A percentile compares a stretch with the other conserved stretches of the same genome.
Conservation (phyloP, 2,797 vertebrate genomes). For the Diceros bicornis region DNA sequence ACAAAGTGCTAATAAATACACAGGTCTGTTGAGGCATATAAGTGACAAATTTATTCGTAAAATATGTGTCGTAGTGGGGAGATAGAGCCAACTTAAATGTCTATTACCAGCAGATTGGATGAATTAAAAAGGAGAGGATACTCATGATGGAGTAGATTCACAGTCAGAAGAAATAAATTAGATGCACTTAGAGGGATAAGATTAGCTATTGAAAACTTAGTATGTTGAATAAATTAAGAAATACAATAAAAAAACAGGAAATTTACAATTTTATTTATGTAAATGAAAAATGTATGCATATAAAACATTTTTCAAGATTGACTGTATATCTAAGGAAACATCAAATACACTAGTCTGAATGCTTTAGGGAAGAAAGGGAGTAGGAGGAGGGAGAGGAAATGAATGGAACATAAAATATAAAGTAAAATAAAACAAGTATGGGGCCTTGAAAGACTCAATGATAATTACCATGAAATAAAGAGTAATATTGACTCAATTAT, state of each 20-base stretch:
- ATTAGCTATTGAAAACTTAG: background rate
- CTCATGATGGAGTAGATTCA: background rate
- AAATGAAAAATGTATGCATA: background rate
- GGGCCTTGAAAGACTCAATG: conserved; percentile 24
- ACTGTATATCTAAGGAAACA: background rate
- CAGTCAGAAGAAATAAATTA: conserved; percentile 34
- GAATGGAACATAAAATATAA: conserved; percentile 35
- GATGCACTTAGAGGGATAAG: background rate
- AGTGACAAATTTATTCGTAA: background rate
- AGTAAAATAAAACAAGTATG: conserved; percentile 16
- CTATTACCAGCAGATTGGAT: background rate
- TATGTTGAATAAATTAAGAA: conserved; percentile 9
- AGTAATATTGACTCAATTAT: conserved; percentile 46
- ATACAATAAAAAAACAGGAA: background rate
- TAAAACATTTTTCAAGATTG: background rate
- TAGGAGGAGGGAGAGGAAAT: background rate
- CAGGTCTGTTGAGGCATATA: no score
- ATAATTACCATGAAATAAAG: conserved; percentile 66
- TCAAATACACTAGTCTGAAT: background rate
- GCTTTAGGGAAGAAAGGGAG: background rate
- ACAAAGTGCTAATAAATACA: background rate
- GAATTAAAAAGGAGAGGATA: background rate
- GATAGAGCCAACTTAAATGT: background rate
- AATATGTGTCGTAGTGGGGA: background rate
- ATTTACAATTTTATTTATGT: background rate